A percentile compares a stretch with the other conserved stretches of the same genome.
These are phyloP conservation scores for Epistrophe eligans DNA, from an alignment of 2,888 invertebrate genomes.

Conservation along the genomic window DNA sequence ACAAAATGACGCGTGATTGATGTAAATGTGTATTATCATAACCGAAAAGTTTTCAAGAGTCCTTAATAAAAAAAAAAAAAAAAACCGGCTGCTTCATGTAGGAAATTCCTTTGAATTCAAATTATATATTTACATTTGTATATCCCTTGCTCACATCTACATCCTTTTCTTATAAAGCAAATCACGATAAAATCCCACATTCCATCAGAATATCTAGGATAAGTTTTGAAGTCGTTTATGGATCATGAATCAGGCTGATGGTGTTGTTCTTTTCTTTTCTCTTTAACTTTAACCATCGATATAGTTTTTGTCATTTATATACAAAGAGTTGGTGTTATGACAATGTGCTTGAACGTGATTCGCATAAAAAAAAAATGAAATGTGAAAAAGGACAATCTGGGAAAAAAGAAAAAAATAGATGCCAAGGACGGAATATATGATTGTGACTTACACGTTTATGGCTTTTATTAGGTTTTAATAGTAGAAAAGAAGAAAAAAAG, in stretches of 20 bases:
- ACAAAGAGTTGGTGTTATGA: conserved; percentile 49
- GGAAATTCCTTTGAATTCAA: neutral
- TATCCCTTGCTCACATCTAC: conserved; percentile 16
- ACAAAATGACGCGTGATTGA: conserved; percentile 70
- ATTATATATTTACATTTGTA: neutral
- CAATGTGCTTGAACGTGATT: conserved; percentile 61
- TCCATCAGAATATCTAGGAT: neutral
- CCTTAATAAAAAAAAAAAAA: conserved; percentile 42
- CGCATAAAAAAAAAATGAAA: conserved; percentile 47
- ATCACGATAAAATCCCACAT: conserved; percentile 36
- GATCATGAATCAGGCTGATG: conserved; percentile 47
- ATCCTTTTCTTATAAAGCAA: conserved; percentile 16
- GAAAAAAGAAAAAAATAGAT: neutral
- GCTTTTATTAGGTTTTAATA: conserved; percentile 65
- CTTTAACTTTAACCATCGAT: conserved; percentile 6
- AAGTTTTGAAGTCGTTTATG: conserved; percentile 45
- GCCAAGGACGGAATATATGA: conserved; percentile 36
- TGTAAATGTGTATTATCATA: conserved; percentile 59
- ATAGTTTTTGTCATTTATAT: conserved; percentile 19
- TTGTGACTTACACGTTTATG: conserved; percentile 41
- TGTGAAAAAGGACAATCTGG: conserved; percentile 24
- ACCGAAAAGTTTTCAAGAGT: conserved; percentile 5
- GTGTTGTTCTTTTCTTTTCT: neutral
- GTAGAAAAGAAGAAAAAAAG: conserved; percentile 4
- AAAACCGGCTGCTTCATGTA: conserved; percentile 14